A percentile compares a stretch with the other conserved stretches of the same genome.
phyloP scores from a whole-genome alignment of 2,113 vertebrate species.

The Odocoileus hemionus region DNA sequence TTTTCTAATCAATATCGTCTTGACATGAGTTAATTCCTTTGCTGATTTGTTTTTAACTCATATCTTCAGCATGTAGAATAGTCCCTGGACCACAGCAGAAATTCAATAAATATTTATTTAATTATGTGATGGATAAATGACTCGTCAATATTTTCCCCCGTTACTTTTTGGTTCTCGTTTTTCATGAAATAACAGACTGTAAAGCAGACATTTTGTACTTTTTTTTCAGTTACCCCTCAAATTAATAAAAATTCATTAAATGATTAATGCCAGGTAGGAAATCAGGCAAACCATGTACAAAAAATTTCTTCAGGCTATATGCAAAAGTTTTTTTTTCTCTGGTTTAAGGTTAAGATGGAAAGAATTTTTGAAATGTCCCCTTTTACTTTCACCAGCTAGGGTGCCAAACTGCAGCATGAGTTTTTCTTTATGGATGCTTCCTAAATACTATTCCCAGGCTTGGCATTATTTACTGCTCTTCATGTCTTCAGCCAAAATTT shows the following conservation, averaged over 20 bases:
- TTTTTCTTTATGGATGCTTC: constrained; percentile 73
- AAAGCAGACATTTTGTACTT: background rate
- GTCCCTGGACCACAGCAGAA: background rate
- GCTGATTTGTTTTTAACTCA: constrained; percentile 8
- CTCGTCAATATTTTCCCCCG: background rate
- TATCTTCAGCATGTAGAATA: background rate
- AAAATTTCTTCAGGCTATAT: background rate
- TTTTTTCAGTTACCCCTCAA: background rate
- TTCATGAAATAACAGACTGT: background rate
- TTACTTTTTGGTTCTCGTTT: background rate
- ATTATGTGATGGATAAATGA: background rate
- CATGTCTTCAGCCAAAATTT: constrained; percentile 68
- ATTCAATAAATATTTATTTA: background rate
- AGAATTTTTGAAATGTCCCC: constrained; percentile 50
- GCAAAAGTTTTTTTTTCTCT: background rate
- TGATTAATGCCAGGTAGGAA: background rate
- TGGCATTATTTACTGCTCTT: constrained; percentile 53
- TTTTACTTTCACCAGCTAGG: constrained; percentile 62
- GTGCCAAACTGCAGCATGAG: constrained; percentile 75
- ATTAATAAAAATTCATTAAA: background rate
- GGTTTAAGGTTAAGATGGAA: constrained; percentile 30
- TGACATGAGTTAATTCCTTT: background rate
- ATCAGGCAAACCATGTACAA: background rate
- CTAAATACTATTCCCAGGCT: constrained; percentile 66
- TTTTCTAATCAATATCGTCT: constrained; percentile 11